These are phyloP conservation scores for Caenorhabditis latens DNA, from an alignment of 1,140 invertebrate species.

Conservation along the genomic window DNA sequence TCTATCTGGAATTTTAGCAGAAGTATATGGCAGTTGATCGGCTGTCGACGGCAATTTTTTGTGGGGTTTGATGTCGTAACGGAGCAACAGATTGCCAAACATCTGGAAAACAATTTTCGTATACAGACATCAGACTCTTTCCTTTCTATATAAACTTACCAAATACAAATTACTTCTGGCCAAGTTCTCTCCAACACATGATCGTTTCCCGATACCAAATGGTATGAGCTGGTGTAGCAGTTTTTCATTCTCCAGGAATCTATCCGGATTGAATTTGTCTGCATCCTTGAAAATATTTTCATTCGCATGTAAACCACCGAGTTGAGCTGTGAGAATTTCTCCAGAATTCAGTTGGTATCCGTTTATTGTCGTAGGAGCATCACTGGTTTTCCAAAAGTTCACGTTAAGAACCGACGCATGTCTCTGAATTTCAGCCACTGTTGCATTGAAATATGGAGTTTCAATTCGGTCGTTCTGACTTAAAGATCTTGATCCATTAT, in stretches of 20 bases:
- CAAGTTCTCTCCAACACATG: constrained; percentile 61
- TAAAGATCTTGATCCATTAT: constrained; percentile 18
- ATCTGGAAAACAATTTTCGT: constrained; percentile 49
- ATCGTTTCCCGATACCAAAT: constrained; percentile 66
- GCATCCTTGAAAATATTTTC: constrained; percentile 55
- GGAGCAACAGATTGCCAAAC: constrained; percentile 52
- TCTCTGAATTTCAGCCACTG: constrained; percentile 59
- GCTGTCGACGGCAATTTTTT: not conserved
- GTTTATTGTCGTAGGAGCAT: constrained; percentile 32
- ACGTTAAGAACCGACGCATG: constrained; percentile 62
- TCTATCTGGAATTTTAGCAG: constrained; percentile 9
- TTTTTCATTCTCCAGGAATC: constrained; percentile 59
- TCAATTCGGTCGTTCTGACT: constrained; percentile 8
- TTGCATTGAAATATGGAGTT: constrained; percentile 56
- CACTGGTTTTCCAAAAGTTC: constrained; percentile 50
- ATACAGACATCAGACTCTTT: not conserved
- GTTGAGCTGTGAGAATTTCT: constrained; percentile 53
- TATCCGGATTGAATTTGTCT: constrained; percentile 59
- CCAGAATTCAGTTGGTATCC: constrained; percentile 54
- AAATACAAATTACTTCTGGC: constrained; percentile 61
- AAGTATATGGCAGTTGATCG: not conserved
- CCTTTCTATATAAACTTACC: constrained; percentile 29
- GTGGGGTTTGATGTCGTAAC: constrained; percentile 48
- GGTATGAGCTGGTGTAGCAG: constrained; percentile 63
- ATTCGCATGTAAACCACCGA: constrained; percentile 56